Evolutionary conservation across 1,140 invertebrate genomes (phyloP), one percentile per base, ranked within the genome.

Genomic region (Drosophila dunni): DNA sequence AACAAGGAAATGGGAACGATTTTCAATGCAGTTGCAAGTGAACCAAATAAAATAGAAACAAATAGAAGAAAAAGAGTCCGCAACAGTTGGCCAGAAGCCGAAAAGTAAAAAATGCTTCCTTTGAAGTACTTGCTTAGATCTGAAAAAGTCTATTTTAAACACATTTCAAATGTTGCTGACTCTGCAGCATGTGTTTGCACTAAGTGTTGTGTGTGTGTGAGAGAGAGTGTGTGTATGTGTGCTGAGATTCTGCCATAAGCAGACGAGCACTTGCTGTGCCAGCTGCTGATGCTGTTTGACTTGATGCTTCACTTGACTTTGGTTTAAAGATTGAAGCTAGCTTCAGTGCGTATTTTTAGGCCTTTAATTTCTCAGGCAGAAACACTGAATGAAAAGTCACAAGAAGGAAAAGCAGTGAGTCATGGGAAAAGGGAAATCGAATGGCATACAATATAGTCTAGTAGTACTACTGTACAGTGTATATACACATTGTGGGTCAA

Each of bases 351-450:
- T 57, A 63, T 67, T 46, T 66, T 66, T 29, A 3, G 57, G 60
- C 65, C 79, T 75, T 80, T 54, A 75, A 75, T 75, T 75, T 67
- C 60, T 77, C 57, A 84, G 64, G 84, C 83, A 88, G 84, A 56
- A 89, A 89, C 17, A 80, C 9, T 84, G 79, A 70, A 84, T 88
- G 78, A 88, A 89, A 88, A 88, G 84, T 88, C 77, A 74, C 36
- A 50, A 13, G 42, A 50, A 13, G 17, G 46, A 13, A 36, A 50
- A 13, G 17, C 51, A 57, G 34, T 56, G 60, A 50, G 11, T 34
- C 38, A 63, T 34, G 15, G 61, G 17, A 5, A 40, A 15, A 61
- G 40, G 29, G 11, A 50, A 40, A 44, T 60, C 40, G 51, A 33
- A 71, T 50, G 42, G 11, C 29, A 17, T 9, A 62, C 46, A 62